Evolutionary conservation across 2,888 invertebrate species (phyloP), one percentile per base, ranked within the genome.

Genomic region (Hydroisotoma schaefferi): DNA sequence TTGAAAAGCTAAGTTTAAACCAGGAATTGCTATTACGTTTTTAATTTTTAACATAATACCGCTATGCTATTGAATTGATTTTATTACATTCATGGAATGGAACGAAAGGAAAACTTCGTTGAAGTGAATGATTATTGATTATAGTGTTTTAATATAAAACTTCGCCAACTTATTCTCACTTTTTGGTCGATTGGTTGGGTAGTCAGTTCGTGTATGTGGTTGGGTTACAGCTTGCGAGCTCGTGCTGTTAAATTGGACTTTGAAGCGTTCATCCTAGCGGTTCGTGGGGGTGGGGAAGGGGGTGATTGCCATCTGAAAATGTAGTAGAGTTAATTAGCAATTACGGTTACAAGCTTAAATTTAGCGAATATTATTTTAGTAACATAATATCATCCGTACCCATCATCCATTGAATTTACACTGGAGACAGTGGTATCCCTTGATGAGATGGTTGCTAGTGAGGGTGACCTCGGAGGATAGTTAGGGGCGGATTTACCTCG

Each of bases 241-340:
- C 72, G 57, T 40, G 72, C 63, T 47, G 69, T 66, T 40, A 72
- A 57, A 59, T 69, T 71, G 49, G 67, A 68, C 55, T 69, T 71
- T 43, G 71, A 71, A 49, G 65, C 64, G 57, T 69, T 67, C 68
- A 69, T 69, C 52, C 69, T 60, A 38, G 69, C 57, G 48, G 67
- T 65, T 38, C 68, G 57, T 56, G 70, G 43, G 33, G 72, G 72
- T 26, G 72, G 72, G 20, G 72, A 69, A 44, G 72, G 72, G 47
- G 72, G 72, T 25, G 70, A 70, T 59, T 72, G 70, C 72, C 72
- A 72, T 8, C 72, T 72, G 53, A n/a, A 66, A 60, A 52, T n/a
- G n/a, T n/a, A n/a, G n/a, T n/a, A n/a, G n/a, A 20, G n/a, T 46
- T 22, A 46, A 46, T 46, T 15, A 46, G 5, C 25, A 46, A 46